Evolutionary conservation across 2,113 vertebrate genomes (phyloP).

Genomic region (Limanda limanda): DNA sequence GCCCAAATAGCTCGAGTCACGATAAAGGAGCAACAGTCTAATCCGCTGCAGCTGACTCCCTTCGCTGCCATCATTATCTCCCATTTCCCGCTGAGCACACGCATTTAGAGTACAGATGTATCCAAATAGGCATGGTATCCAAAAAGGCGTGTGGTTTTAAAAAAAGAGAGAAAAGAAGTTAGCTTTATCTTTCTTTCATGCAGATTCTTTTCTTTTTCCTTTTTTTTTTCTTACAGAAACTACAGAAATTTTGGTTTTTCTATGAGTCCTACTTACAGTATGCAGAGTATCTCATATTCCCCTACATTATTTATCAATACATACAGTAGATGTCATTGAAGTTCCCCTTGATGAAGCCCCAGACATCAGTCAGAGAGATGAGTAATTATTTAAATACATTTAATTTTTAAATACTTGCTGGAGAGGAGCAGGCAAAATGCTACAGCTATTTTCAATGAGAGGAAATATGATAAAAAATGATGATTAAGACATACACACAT

Average conservation of each 20-base stretch:
- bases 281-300: constrained; percentile 65
- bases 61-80: constrained; percentile 46
- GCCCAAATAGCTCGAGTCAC: constrained; percentile 15
- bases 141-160: constrained; percentile 64
- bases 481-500: constrained; percentile 63
- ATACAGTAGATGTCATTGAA: constrained; percentile 71
- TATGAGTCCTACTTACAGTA: constrained; percentile 77
- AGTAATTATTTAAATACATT: constrained; percentile 80
- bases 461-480: constrained; percentile 68
- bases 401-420: constrained; percentile 79
- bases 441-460: constrained; percentile 77
- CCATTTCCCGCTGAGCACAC: constrained; percentile 30
- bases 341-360: constrained; percentile 73
- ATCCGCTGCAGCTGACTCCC: constrained; percentile 56
- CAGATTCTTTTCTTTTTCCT: constrained; percentile 66
- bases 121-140: constrained; percentile 65
- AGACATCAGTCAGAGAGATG: constrained; percentile 74
- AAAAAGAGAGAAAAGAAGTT: constrained; percentile 67
- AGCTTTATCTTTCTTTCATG: constrained; percentile 81
- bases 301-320: constrained; percentile 64
- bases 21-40: constrained; percentile 47
- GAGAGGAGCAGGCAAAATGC: constrained; percentile 82
- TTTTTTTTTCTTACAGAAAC: constrained; percentile 48
- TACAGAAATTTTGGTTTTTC: constrained; percentile 74
- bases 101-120: constrained; percentile 57